phyloP scores from a whole-genome alignment of 2,888 invertebrate species.

The Hydrotaea diabolus region DNA sequence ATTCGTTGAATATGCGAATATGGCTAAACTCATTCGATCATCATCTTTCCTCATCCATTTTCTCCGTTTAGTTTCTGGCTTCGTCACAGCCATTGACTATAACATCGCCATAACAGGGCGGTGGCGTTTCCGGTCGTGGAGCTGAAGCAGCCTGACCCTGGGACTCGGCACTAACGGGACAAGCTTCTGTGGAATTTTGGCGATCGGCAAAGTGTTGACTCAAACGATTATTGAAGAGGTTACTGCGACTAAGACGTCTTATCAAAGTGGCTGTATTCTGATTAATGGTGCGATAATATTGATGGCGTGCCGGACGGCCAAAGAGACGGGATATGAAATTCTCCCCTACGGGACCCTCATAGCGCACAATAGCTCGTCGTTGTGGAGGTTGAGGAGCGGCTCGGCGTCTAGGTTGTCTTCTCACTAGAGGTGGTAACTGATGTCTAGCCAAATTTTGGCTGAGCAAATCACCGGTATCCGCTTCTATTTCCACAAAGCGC shows the following conservation, averaged over 20 bases:
- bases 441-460: constrained; percentile 61
- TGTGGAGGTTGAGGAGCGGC: constrained; percentile 44
- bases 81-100: constrained; percentile 53
- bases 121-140: constrained; percentile 77
- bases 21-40: background rate
- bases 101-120: constrained; percentile 78
- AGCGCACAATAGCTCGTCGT: constrained; percentile 27
- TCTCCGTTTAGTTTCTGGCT: background rate
- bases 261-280: constrained; percentile 79
- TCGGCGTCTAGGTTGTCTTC: constrained; percentile 70
- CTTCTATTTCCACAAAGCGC: background rate
- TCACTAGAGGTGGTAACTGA: constrained; percentile 64
- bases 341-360: constrained; percentile 67
- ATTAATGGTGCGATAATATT: constrained; percentile 78
- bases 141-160: background rate
- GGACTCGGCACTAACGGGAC: constrained; percentile 48
- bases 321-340: constrained; percentile 78
- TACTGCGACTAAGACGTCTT: constrained; percentile 79
- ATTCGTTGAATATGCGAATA: too few species aligned
- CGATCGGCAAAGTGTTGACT: constrained; percentile 72
- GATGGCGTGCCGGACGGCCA: constrained; percentile 77
- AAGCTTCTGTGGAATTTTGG: constrained; percentile 55
- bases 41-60: background rate
- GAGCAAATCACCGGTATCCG: constrained; percentile 34
- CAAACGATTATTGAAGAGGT: constrained; percentile 76